Evolutionary conservation across 2,113 vertebrate genomes (phyloP).

Genomic region (Ptychochromis oligacanthus): DNA sequence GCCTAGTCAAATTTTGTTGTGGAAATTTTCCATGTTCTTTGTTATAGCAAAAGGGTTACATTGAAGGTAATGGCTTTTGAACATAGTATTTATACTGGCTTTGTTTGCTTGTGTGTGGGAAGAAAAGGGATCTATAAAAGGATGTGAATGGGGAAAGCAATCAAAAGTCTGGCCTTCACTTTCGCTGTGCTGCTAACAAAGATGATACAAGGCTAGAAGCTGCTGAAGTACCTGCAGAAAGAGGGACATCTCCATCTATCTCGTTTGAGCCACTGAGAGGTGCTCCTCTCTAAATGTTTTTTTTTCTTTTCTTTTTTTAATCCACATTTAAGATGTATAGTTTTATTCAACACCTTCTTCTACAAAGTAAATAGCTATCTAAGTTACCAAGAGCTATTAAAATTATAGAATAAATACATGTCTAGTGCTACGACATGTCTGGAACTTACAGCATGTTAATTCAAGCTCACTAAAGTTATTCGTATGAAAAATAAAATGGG

Average conservation of each 20-base stretch:
- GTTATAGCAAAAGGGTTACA: constrained; percentile 35
- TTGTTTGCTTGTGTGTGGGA: constrained; percentile 64
- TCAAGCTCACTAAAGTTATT: constrained; percentile 50
- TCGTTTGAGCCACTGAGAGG: constrained; percentile 33
- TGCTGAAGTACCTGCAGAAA: constrained; percentile 64
- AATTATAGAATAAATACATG: background rate
- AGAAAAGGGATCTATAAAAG: constrained; percentile 58
- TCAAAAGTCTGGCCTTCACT: constrained; percentile 72
- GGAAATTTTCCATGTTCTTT: constrained; percentile 58
- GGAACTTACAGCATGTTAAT: constrained; percentile 39
- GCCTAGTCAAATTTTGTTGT: constrained; percentile 48
- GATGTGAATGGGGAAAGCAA: constrained; percentile 58
- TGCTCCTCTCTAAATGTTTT: constrained; percentile 27
- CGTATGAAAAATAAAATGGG: constrained; percentile 68
- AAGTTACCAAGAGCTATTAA: constrained; percentile 14
- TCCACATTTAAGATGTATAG: background rate
- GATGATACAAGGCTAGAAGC: constrained; percentile 62
- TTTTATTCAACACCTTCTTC: constrained; percentile 31
- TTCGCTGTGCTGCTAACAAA: constrained; percentile 44
- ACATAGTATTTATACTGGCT: constrained; percentile 55
- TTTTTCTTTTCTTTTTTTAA: constrained; percentile 27
- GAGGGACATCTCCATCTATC: constrained; percentile 31
- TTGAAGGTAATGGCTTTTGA: constrained; percentile 64
- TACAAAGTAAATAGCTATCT: background rate
- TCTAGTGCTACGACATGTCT: background rate